phyloP scores from a whole-genome alignment of 30 jellyfish, hydroid and myxozoan genomes.

The Mastigias papua region DNA sequence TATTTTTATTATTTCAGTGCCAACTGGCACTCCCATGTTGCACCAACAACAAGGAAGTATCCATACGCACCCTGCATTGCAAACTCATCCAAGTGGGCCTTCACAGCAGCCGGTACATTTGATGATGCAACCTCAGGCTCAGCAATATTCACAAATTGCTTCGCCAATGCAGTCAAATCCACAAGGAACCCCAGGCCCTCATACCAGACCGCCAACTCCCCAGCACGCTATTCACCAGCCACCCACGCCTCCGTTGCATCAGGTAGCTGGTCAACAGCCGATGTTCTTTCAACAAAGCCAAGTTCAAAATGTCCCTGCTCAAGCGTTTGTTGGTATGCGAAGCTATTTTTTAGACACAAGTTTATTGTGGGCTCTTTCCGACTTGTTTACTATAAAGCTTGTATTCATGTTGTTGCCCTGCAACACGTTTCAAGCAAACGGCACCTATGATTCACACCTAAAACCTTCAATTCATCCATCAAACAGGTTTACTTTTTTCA shows the following conservation, averaged over 20 bases:
- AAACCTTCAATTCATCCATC: too few species aligned
- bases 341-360: not conserved
- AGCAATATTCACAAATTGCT: constrained; percentile 59
- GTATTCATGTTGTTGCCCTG: too few species aligned
- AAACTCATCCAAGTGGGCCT: constrained; percentile 44
- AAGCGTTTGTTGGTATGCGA: constrained; percentile 36
- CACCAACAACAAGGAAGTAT: constrained; percentile 52
- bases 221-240: constrained; percentile 66
- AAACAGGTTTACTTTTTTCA: too few species aligned
- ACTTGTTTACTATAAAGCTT: not conserved
- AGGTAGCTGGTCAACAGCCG: constrained; percentile 24
- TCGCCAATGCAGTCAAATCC: constrained; percentile 67
- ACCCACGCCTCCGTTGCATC: constrained; percentile 73
- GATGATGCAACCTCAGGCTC: constrained; percentile 40
- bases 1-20: too few species aligned
- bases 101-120: constrained; percentile 46
- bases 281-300: constrained; percentile 9
- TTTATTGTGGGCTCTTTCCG: not conserved
- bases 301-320: constrained; percentile 25
- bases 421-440: too few species aligned
- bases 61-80: constrained; percentile 10
- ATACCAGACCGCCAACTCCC: constrained; percentile 76
- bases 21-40: constrained; percentile 15
- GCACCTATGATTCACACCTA: too few species aligned
- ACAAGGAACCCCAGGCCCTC: constrained; percentile 53